Evolutionary conservation across 2,113 vertebrate species (phyloP), one percentile per base, ranked within the genome.

Genomic region (Garra rufa): DNA sequence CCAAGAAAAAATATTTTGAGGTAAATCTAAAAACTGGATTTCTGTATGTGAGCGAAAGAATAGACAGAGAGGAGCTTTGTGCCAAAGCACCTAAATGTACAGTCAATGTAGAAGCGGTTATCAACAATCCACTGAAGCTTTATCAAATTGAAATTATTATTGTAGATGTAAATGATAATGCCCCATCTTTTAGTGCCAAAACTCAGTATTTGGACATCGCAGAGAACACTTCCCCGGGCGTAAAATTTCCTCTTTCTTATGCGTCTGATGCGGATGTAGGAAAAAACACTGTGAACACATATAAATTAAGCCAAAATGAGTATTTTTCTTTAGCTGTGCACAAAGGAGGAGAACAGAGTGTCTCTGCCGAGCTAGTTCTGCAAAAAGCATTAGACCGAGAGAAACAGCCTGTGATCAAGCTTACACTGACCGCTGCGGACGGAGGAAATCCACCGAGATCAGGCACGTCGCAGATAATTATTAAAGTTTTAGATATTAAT

Each of bases 161-260:
- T 87, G 78, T 94, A 87, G 96, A 97, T 85, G 90, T 94, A 14
- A 97, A 97, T 65, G 96, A 97, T 76, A 96, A 97, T 88, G 83
- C 92, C 0, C 96, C 96, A 0, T 71, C 87, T 7, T 97, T 97
- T 87, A 76, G 85, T 9, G 91, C 88, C 6, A 90, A 88, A 61
- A 55, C 91, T 48, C 92, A 95, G 71, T 76, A 81, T 19, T 21
- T 96, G 21, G 88, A 93, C n/a, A 93, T 97, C 1, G 84, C 87
- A 2, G 96, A 96, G 44, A 93, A 0, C 3, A 93, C 93, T 0
- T 86, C 92, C 1, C 85, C 92, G 0, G 95, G 93, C 0, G 92
- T 91, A 0, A 91, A 80, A 87, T 95, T 95, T 48, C 90, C 91
- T 14, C 86, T 97, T 41, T 92, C 92, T 86, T 91, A 88, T 61